phyloP scores from a whole-genome alignment of 2,113 vertebrate species.

The Nanger granti region DNA sequence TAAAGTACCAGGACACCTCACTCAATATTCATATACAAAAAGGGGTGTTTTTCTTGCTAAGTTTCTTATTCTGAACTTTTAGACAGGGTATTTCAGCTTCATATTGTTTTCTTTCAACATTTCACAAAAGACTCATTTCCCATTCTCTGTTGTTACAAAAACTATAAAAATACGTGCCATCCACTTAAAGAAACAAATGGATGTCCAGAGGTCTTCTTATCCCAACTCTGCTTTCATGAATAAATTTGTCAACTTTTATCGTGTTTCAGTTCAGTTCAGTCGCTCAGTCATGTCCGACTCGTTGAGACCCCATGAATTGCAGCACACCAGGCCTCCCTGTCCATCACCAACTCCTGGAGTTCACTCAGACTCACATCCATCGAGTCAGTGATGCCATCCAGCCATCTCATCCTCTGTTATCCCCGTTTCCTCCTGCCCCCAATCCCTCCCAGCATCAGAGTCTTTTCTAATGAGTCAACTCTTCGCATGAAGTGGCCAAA shows the following conservation, averaged over 20 bases:
- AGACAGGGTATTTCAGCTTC: not conserved
- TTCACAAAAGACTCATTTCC: not conserved
- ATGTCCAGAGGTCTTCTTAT: not conserved
- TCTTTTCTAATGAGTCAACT: too few relatives aligned
- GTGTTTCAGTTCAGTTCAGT: not conserved
- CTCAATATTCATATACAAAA: not conserved
- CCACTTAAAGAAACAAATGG: not conserved
- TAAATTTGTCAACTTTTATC: not conserved
- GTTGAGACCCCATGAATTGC: fast-evolving
- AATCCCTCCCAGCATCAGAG: too few relatives aligned
- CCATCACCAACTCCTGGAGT: too few relatives aligned
- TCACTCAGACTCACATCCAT: too few relatives aligned
- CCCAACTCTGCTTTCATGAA: not conserved
- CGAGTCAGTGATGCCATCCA: fast-evolving
- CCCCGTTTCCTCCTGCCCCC: too few relatives aligned
- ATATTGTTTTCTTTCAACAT: not conserved
- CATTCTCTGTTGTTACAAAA: not conserved
- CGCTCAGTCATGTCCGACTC: too few relatives aligned
- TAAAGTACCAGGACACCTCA: not conserved
- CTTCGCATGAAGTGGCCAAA: too few relatives aligned
- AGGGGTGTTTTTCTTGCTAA: not conserved
- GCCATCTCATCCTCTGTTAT: too few relatives aligned
- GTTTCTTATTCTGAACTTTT: not conserved
- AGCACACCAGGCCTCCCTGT: too few relatives aligned
- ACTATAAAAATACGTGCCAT: not conserved